Evolutionary conservation across 2,797 vertebrate species (phyloP).

Genomic region (Poecile montanus): DNA sequence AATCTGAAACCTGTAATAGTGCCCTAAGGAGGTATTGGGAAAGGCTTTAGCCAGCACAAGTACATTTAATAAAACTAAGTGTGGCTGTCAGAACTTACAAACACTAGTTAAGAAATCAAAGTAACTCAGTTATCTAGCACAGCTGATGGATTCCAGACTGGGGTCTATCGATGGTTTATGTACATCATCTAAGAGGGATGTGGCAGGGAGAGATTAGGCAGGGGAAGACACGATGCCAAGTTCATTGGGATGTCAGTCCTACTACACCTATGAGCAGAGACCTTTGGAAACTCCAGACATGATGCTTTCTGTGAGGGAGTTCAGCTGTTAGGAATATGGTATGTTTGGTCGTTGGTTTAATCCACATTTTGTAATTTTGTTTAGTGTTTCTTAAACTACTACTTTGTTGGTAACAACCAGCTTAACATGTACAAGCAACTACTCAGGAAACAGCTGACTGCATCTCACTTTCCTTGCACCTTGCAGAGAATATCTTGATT

Average conservation of each 20-base stretch:
- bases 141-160: not conserved
- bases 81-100: not conserved
- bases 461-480: not conserved
- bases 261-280: not conserved
- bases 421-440: not conserved
- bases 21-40: not conserved
- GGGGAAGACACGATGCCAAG: accelerated
- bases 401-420: not conserved
- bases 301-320: not conserved
- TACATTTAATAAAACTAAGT: slow-evolving; percentile 9
- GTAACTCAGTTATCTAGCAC: not conserved
- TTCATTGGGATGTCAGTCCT: not conserved
- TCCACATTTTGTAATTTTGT: not conserved
- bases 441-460: not conserved
- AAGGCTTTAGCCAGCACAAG: not conserved
- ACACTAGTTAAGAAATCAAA: not conserved
- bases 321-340: not conserved
- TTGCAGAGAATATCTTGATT: not conserved
- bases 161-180: accelerated
- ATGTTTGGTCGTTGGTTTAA: not conserved
- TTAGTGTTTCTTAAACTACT: not conserved
- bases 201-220: not conserved
- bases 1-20: not conserved
- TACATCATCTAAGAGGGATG: not conserved
- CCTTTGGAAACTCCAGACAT: not conserved